These are phyloP conservation scores for Microcebus tavaratra DNA, from an alignment of 2,113 vertebrate genomes.

Conservation along the genomic window DNA sequence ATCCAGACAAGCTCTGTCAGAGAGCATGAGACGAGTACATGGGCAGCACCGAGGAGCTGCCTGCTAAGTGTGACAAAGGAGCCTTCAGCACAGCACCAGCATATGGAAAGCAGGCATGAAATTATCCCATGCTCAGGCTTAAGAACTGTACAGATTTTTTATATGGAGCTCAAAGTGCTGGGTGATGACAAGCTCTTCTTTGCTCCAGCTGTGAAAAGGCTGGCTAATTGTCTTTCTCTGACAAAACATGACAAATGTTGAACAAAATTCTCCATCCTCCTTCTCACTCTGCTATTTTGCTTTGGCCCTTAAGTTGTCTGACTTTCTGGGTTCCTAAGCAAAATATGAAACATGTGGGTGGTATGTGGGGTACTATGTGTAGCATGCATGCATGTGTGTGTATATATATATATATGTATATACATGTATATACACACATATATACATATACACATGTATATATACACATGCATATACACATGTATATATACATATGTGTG, in stretches of 20 bases:
- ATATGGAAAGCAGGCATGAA: slow-evolving; percentile 43
- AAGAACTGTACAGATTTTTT: background rate
- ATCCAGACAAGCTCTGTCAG: slow-evolving; percentile 24
- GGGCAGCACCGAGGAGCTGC: slow-evolving; percentile 13
- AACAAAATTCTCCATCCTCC: background rate
- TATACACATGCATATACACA: no score
- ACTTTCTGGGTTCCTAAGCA: background rate
- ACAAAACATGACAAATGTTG: slow-evolving; percentile 34
- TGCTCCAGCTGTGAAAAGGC: slow-evolving; percentile 22
- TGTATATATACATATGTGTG: no score
- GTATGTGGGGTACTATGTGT: background rate
- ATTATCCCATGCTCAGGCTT: background rate
- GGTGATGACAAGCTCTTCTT: slow-evolving; percentile 15
- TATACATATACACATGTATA: no score
- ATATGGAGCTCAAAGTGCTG: background rate
- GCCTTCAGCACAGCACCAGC: background rate
- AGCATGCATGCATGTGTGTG: background rate
- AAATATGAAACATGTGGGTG: background rate
- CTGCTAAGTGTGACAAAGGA: slow-evolving; percentile 60
- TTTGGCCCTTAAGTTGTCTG: background rate
- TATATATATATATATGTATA: background rate
- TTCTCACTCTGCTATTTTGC: background rate
- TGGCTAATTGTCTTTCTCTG: slow-evolving; percentile 43
- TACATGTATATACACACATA: no score
- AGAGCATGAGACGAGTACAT: slow-evolving; percentile 27